A percentile compares a stretch with the other conserved stretches of the same genome.
phyloP scores from a whole-genome alignment of 2,797 vertebrate genomes.

The Valencia hispanica region DNA sequence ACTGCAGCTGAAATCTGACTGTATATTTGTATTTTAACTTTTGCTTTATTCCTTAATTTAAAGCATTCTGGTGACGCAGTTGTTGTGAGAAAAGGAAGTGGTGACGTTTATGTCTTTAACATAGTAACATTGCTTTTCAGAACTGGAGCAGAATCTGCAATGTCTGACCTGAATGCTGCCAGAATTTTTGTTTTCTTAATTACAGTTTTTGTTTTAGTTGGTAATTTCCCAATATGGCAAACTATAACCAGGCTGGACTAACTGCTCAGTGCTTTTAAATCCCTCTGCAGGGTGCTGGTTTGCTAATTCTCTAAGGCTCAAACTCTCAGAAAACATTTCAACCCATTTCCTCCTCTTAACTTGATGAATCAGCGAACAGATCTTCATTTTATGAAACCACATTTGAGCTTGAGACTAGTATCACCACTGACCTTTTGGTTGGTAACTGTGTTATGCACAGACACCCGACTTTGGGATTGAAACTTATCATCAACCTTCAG shows the following conservation, averaged over 20 bases:
- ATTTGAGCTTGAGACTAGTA: background rate
- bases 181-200: background rate
- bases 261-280: background rate
- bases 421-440: background rate
- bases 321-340: background rate
- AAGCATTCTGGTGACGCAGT: too few relatives aligned
- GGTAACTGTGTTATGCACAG: background rate
- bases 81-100: background rate
- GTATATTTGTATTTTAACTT: too few relatives aligned
- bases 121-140: background rate
- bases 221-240: background rate
- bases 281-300: background rate
- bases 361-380: background rate
- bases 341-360: background rate
- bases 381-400: background rate
- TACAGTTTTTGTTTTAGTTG: background rate
- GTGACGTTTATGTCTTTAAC: background rate
- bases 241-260: background rate
- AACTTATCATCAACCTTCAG: background rate
- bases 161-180: too few relatives aligned
- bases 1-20: too few relatives aligned
- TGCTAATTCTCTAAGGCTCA: background rate
- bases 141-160: background rate
- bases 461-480: background rate
- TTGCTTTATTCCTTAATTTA: too few relatives aligned